A percentile compares a stretch with the other conserved stretches of the same genome.
Conservation (phyloP, 37 sponge, comb jelly and placozoan species). For the Bolinopsis microptera region DNA sequence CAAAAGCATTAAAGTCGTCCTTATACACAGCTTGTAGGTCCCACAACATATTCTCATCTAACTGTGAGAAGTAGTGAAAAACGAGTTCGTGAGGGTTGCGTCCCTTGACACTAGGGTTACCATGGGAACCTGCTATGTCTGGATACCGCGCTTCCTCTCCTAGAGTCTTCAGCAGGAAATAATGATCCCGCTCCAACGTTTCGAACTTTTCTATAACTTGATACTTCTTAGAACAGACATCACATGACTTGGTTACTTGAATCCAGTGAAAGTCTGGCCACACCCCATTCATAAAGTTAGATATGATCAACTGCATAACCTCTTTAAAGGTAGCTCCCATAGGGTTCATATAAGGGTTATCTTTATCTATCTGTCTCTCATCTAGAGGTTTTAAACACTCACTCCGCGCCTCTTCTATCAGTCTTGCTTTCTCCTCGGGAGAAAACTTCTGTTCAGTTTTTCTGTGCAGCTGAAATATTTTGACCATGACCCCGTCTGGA, state of each 20-base stretch:
- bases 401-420: neutral
- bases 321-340: conserved; percentile 48
- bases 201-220: conserved; percentile 17
- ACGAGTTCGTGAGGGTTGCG: neutral
- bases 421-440: neutral
- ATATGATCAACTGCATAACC: neutral
- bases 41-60: conserved; percentile 14
- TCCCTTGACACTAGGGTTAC: neutral
- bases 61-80: neutral
- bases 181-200: conserved; percentile 23
- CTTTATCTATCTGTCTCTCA: neutral
- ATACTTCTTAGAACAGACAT: neutral
- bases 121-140: neutral
- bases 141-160: neutral
- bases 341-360: conserved; percentile 33
- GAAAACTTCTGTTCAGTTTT: neutral
- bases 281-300: neutral
- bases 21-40: conserved; percentile 12
- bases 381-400: neutral
- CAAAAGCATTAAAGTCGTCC: conserved; percentile 26
- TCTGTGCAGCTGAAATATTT: conserved; percentile 22
- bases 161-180: neutral
- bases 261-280: conserved; percentile 33
- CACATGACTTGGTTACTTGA: conserved; percentile 2
- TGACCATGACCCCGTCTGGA: neutral